A percentile compares a stretch with the other conserved stretches of the same genome.
Evolutionary conservation across 2,113 vertebrate genomes (phyloP).

Genomic region (Pollimyrus isidori): DNA sequence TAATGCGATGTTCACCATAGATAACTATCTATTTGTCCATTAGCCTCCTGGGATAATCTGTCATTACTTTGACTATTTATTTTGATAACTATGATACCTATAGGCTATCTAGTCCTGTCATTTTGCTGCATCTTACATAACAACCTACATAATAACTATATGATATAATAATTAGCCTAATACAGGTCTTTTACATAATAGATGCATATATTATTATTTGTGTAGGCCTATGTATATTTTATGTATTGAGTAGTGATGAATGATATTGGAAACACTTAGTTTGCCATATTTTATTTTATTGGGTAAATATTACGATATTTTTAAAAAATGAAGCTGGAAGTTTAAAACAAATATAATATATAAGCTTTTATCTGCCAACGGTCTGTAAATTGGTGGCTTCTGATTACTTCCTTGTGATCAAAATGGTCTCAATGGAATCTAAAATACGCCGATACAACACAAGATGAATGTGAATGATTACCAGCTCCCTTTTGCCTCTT

Average conservation of each 20-base stretch:
- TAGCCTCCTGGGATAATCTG: neutral
- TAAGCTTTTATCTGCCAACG: neutral
- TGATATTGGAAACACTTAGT: neutral
- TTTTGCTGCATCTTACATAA: neutral
- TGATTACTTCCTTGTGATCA: too few species aligned
- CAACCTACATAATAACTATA: neutral
- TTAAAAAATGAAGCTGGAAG: neutral
- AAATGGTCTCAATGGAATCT: too few species aligned
- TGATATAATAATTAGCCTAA: neutral
- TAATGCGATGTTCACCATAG: neutral
- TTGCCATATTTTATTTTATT: neutral
- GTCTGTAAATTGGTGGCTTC: neutral
- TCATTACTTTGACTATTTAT: neutral
- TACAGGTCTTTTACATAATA: too few species aligned
- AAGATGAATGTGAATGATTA: too few species aligned
- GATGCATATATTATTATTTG: neutral
- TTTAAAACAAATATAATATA: neutral
- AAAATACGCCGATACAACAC: too few species aligned
- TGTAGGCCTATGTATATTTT: neutral
- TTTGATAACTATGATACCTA: too few species aligned
- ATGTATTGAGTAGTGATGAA: neutral
- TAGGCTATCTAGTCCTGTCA: neutral
- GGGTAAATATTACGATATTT: neutral
- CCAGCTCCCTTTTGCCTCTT: too few species aligned
- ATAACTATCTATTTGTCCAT: neutral